Base-by-base conservation (phyloP, 2,888 invertebrate species). In the Choristoneura rosaceana region DNA sequence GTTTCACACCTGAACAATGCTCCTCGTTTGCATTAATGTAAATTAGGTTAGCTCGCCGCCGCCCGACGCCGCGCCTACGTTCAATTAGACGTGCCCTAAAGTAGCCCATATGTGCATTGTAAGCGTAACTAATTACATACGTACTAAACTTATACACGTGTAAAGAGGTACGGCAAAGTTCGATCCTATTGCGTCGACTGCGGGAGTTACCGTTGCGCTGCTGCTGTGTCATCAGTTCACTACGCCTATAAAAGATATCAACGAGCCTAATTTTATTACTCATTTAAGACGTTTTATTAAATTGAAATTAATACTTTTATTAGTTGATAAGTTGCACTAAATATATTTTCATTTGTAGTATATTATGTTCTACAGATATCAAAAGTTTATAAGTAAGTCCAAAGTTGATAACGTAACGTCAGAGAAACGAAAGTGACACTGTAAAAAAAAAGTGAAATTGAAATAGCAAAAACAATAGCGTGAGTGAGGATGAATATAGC, bases 1-100 rank as follows among this genome's bases (percentile, higher is more conserved):
- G 91, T 91, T 93, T 94, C 92, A 92, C 93, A 94, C 93, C 93
- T 93, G 93, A 93, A 93, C 93, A 94, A 93, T 93, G 93, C 92
- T 89, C 80, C 93, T 93, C 93, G 93, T 94, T 94, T 93, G 91
- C 93, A 93, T 94, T 93, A 93, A 93, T 94, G 93, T 94, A 93
- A 94, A 94, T 94, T 94, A 93, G 93, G 93, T 92, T 92, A 93
- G 90, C 90, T 84, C 70, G 66, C 55, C 55, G 55, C 80, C 86
- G 89, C 91, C 80, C 69, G 69, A 64, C 71, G 82, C 81, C 80
- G 83, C 84, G 90, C 92, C 93, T 91, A 92, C 92, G 84, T 91
- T 91, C 93, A 93, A 93, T 94, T 93, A 94, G 93, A 93, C 82
- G 89, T 85, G 82, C 88, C 90, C 89, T 84, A 90, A 91, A 91